A percentile compares a stretch with the other conserved stretches of the same genome.
These are phyloP conservation scores for Diachasma alloeum DNA, from an alignment of 1,140 invertebrate genomes.

Conservation along the genomic window DNA sequence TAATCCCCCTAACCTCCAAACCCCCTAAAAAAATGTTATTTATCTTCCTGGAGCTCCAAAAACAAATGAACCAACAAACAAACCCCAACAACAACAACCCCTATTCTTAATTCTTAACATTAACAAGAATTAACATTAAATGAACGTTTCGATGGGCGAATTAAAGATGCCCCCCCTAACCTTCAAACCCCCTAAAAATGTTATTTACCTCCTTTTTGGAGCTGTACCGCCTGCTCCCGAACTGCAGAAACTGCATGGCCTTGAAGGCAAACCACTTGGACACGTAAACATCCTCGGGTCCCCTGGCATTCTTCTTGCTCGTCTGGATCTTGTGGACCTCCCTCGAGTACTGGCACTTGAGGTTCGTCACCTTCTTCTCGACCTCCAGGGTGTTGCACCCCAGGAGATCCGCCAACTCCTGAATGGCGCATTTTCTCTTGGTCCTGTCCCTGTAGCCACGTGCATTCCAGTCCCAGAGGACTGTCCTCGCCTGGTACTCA, in stretches of 20 bases:
- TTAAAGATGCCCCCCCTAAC: no score
- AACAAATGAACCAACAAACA: no score
- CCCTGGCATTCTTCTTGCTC: conserved; percentile 38
- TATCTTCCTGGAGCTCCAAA: no score
- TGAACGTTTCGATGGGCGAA: no score
- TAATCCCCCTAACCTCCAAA: no score
- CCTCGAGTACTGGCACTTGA: conserved; percentile 63
- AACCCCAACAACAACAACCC: no score
- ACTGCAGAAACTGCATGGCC: conserved; percentile 49
- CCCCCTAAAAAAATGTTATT: no score
- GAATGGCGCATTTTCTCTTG: conserved; percentile 61
- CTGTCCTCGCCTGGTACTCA: conserved; percentile 62
- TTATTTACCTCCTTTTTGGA: conserved; percentile 45
- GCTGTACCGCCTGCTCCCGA: conserved; percentile 45
- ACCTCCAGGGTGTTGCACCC: conserved; percentile 63
- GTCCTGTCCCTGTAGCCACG: conserved; percentile 62
- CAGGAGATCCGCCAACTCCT: conserved; percentile 62
- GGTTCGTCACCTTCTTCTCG: conserved; percentile 65
- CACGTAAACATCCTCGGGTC: conserved; percentile 46
- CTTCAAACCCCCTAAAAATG: background rate
- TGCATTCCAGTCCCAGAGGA: conserved; percentile 64
- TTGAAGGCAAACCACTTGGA: conserved; percentile 53
- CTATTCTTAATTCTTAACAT: no score
- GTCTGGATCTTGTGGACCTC: conserved; percentile 62
- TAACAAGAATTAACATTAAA: no score